A percentile compares a stretch with the other conserved stretches of the same genome.
Conservation (phyloP, 1,140 invertebrate genomes). For the Sarcophaga bullata region DNA sequence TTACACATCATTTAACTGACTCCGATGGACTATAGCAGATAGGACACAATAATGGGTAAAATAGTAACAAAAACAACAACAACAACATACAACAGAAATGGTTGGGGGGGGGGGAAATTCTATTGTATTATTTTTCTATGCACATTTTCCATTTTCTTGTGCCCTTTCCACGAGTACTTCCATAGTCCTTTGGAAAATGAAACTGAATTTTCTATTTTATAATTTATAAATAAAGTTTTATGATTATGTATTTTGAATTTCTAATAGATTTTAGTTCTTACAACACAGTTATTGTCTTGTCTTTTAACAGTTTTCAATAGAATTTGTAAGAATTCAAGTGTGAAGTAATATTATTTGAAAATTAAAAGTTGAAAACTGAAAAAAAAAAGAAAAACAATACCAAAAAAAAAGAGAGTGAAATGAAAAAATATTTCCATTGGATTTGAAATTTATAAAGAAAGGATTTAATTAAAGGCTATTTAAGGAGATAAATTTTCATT, state of each 20-base stretch:
- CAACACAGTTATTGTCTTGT: neutral
- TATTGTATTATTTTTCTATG: neutral
- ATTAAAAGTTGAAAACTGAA: neutral
- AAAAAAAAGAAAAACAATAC: neutral
- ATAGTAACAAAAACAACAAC: too few relatives aligned
- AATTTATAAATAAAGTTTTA: conserved; percentile 24
- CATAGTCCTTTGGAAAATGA: neutral
- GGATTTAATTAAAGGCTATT: too few relatives aligned
- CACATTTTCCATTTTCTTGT: neutral
- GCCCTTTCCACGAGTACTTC: neutral
- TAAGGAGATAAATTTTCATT: too few relatives aligned
- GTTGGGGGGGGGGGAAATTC: neutral
- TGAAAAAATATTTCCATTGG: neutral
- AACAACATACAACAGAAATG: too few relatives aligned
- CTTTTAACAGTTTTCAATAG: too few relatives aligned
- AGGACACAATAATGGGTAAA: neutral
- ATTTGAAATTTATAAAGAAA: too few relatives aligned
- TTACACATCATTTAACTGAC: conserved; percentile 65
- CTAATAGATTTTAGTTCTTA: neutral
- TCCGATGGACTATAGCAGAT: conserved; percentile 24
- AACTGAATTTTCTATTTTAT: neutral
- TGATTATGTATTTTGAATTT: conserved; percentile 2
- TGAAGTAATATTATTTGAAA: neutral
- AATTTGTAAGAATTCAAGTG: neutral
- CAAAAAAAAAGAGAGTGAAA: neutral